phyloP scores from a whole-genome alignment of 2,888 invertebrate genomes.

The Drosophila sordidula region DNA sequence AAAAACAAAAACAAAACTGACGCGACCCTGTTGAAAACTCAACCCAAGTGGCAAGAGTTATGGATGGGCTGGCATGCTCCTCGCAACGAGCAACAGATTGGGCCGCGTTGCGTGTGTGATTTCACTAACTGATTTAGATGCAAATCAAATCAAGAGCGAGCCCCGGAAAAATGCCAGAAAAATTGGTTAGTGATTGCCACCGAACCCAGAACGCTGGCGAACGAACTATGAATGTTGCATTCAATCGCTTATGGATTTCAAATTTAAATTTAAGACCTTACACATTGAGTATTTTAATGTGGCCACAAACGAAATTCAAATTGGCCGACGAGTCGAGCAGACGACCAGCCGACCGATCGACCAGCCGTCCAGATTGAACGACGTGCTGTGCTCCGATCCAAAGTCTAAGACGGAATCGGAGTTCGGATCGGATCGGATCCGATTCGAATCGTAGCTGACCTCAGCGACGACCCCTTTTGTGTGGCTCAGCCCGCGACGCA shows the following conservation, averaged over 20 bases:
- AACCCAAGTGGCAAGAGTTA: constrained; percentile 68
- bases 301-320: constrained; percentile 73
- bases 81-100: constrained; percentile 25
- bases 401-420: constrained; percentile 20
- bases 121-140: constrained; percentile 78
- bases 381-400: constrained; percentile 44
- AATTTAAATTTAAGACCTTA: constrained; percentile 83
- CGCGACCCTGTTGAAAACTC: constrained; percentile 62
- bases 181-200: constrained; percentile 56
- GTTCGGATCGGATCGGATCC: constrained; percentile 24
- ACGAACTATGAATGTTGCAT: constrained; percentile 77
- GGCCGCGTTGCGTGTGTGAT: constrained; percentile 39
- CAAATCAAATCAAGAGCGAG: constrained; percentile 75
- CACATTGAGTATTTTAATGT: constrained; percentile 84
- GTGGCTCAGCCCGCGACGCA: constrained; percentile 47
- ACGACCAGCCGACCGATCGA: constrained; percentile 27
- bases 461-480: constrained; percentile 68
- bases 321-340: constrained; percentile 52
- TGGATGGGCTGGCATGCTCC: constrained; percentile 44
- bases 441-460: constrained; percentile 58
- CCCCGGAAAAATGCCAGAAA: constrained; percentile 51
- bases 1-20: constrained; percentile 25
- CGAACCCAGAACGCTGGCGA: constrained; percentile 11
- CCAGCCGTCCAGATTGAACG: constrained; percentile 14
- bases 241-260: constrained; percentile 81